Base-by-base conservation (phyloP, 1,140 invertebrate species). In the Drosophila santomea region DNA sequence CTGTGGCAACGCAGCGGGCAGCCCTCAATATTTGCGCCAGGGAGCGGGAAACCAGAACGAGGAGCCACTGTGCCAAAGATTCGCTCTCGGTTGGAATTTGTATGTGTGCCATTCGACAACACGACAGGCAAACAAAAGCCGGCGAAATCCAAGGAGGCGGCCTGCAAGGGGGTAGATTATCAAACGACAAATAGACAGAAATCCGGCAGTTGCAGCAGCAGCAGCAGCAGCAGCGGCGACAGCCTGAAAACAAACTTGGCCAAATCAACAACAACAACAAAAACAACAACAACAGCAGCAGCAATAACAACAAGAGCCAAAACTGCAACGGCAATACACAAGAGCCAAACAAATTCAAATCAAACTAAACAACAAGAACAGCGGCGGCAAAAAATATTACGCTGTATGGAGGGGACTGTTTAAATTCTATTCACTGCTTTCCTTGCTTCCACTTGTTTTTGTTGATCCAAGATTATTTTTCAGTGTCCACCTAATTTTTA, bases 321-420 rank as follows among this genome's bases (percentile, higher is more conserved):
- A 64, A 64, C 63, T 69, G 62, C 72, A 66, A 54, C 61, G 44
- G 38, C 61, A 62, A 84, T 86, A 69, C 83, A 79, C 82, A 68
- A 72, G 79, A 79, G 83, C 50, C 83, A 68, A 83, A 89, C 82
- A 86, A 86, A 86, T 86, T 79, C 82, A 83, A 86, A 86, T 89
- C 83, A 83, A 79, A 86, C 73, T 60, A 48, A 51, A 85, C 77
- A 85, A 57, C 67, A 69, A 71, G 35, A 71, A 57, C 63, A 39
- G 54, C 35, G 17, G 36, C 8, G 17, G 8, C 41, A 17, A 41
- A 35, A 43, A 71, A 35, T 17, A 45, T n/a, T 32, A 10, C 43
- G 25, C 23, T 8, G 35, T 38, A 35, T 12, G 28, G 0, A 35
- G 11, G 12, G 48, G 14, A 25, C 64, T 38, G 15, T 17, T 45